Base-by-base conservation (phyloP, 1,140 invertebrate species). In the Dendrolimus kikuchii region DNA sequence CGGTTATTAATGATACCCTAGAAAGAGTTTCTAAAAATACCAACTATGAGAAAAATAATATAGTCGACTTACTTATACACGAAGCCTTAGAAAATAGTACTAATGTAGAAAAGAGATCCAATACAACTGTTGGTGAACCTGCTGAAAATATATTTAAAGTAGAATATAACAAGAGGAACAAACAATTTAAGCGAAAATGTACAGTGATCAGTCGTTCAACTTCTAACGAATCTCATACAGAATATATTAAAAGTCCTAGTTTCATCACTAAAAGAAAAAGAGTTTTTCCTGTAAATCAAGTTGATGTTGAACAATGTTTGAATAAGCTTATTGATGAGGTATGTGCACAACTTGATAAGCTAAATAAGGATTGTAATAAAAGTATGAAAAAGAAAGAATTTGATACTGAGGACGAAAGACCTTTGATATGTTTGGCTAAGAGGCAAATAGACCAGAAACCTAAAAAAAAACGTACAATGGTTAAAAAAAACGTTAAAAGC, bases 321-420 rank as follows among this genome's bases (percentile, higher is more conserved):
- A 75, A 77, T 45, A 55, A 55, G 49, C 64, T 84, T 7, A 51
- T 84, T 6, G 76, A 84, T 67, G 66, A 65, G 49, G 74, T 81
- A 5, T 84, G 76, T 45, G 40, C 59, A 40, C 64, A 75, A 41
- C 68, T 78, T n/a, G 66, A 81, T 8, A 75, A 64, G 55, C 64
- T 53, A 58, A 51, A 50, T 23, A 55, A 70, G 42, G 63, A 69
- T 55, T 57, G 74, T 4, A 53, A 56, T 6, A 51, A 57, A 23
- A 45, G 23, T 23, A 23, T 23, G 23, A 23, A 23, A 23, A 23
- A 23, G 23, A 23, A 23, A 23, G 23, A 23, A 23, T 23, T 23
- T 23, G 23, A 23, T 23, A 23, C 23, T 23, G 7, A 47, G 23
- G 23, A 47, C 5, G 23, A 47, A 5, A 0, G 23, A 6, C 36